Evolutionary conservation across 2,888 invertebrate species (phyloP), one percentile per base, ranked within the genome.

Genomic region (Clanis bilineata): DNA sequence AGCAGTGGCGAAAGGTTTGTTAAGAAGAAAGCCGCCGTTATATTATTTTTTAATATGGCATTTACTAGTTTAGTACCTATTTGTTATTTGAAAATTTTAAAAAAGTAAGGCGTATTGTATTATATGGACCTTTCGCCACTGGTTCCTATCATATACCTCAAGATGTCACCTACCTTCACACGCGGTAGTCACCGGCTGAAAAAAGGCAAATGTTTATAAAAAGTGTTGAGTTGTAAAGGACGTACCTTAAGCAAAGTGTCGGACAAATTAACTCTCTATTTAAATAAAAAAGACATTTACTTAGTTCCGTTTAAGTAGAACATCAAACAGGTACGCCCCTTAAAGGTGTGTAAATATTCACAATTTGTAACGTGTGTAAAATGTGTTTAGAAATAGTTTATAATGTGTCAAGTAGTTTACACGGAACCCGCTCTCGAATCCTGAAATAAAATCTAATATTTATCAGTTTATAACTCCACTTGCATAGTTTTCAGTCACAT

Each of bases 401-500:
- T 12, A 47, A 28, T 7, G 6, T 3, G 25, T 23, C 0, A 47
- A n/a, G 1, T 6, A n/a, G 3, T 25, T n/a, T 22, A 15, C 25
- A 47, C 51, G 1, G 3, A 15, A 10, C 18, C 18, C 18, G 51
- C 32, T 10, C n/a, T n/a, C 32, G 15, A 22, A 12, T 32, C 32
- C 51, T 51, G 51, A 32, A 51, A 51, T 51, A 32, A 51, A 51
- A 51, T 21, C 18, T 51, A 32, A 15, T 18, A 45, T 25, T 45
- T 28, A 32, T 2, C 4, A 51, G 10, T 47, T 15, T 0, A 10
- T 32, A 51, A 51, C 0, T 3, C 10, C 51, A 32, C 47, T 32
- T 32, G 51, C 51, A 51, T 18, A 32, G 51, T 51, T 51, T 51
- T 51, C 51, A 51, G 28, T 28, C 28, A 28, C 47, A 47, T 18